phyloP scores from a whole-genome alignment of 2,113 vertebrate species.

The Bucco capensis region DNA sequence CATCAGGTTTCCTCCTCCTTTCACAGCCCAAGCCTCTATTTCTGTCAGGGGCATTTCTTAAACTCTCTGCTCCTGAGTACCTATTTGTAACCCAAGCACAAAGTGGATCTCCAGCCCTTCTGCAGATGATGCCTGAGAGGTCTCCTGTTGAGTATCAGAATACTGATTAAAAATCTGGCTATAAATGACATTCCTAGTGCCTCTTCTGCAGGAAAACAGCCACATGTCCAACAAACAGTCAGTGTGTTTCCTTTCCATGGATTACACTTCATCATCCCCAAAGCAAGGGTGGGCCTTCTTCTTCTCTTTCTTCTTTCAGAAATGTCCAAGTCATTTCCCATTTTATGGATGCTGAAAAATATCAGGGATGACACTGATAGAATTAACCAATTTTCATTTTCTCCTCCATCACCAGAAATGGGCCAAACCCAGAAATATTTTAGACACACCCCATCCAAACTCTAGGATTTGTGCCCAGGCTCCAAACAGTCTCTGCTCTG shows the following conservation, averaged over 20 bases:
- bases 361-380: background rate
- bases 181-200: background rate
- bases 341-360: slow-evolving; percentile 13
- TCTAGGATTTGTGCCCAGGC: slow-evolving; percentile 34
- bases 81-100: background rate
- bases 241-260: background rate
- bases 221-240: slow-evolving; percentile 8
- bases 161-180: background rate
- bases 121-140: background rate
- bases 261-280: slow-evolving; percentile 19
- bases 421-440: slow-evolving; percentile 19
- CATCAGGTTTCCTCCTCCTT: background rate
- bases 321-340: slow-evolving; percentile 5
- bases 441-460: slow-evolving; percentile 39
- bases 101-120: background rate
- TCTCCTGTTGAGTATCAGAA: background rate
- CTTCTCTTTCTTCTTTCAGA: slow-evolving; percentile 22
- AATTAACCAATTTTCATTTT: slow-evolving; percentile 32
- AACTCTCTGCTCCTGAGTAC: background rate
- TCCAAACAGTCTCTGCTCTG: slow-evolving; percentile 2
- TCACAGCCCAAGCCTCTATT: background rate
- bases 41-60: background rate
- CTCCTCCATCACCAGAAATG: slow-evolving; percentile 8
- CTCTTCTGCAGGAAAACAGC: background rate
- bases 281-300: slow-evolving; percentile 45